Percentiles rank a stretch among this genome's conserved stretches.
These are phyloP conservation scores for Pelosia muscerda DNA, from an alignment of 2,888 invertebrate genomes.

Conservation along the genomic window DNA sequence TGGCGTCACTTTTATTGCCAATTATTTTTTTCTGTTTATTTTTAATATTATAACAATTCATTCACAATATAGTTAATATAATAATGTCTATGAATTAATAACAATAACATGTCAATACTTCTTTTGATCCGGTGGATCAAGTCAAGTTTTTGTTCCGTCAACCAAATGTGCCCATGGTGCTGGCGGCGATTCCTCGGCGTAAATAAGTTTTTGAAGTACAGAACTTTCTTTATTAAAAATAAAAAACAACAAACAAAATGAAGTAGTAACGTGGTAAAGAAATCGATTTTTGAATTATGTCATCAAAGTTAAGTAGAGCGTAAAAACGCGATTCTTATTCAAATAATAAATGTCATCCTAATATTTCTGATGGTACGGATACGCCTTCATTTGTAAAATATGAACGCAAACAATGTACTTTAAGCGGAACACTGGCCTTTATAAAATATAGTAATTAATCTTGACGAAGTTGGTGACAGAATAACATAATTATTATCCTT, in stretches of 20 bases:
- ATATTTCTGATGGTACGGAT: constrained; percentile 34
- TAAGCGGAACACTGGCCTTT: constrained; percentile 44
- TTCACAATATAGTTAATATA: too few relatives aligned
- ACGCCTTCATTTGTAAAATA: constrained; percentile 49
- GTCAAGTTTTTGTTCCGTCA: too few relatives aligned
- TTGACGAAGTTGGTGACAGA: constrained; percentile 62
- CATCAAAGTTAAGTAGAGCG: constrained; percentile 33
- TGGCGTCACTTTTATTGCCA: too few relatives aligned
- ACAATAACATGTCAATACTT: too few relatives aligned
- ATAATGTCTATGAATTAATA: too few relatives aligned
- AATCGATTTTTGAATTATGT: constrained; percentile 47
- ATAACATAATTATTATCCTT: constrained; percentile 62
- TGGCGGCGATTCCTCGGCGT: too few relatives aligned
- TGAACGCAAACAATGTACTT: constrained; percentile 53
- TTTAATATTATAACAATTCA: too few relatives aligned
- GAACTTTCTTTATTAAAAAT: background rate
- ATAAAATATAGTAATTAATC: constrained; percentile 68
- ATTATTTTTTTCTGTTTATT: too few relatives aligned
- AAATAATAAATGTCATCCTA: constrained; percentile 30
- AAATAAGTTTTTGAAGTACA: too few relatives aligned
- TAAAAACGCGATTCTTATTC: constrained; percentile 30
- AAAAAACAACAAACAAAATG: constrained; percentile 35
- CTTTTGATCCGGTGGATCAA: too few relatives aligned
- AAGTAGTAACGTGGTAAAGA: constrained; percentile 35
- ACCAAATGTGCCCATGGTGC: too few relatives aligned